A percentile compares a stretch with the other conserved stretches of the same genome.
These are phyloP conservation scores for Limnephilus rhombicus DNA, from an alignment of 2,888 invertebrate species.

Conservation along the genomic window DNA sequence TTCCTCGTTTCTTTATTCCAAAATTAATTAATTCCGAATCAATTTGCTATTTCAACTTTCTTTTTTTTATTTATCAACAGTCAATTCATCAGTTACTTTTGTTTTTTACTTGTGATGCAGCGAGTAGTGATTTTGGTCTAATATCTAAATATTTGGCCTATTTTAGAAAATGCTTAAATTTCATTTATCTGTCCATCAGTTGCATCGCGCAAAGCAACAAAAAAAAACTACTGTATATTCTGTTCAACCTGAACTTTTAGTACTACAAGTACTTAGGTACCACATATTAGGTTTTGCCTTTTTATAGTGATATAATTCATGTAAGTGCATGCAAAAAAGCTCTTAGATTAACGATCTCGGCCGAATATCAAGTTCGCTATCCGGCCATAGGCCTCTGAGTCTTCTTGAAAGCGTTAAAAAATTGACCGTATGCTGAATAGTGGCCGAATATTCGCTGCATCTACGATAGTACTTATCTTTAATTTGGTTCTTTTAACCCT, in stretches of 20 bases:
- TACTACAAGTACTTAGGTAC: no score
- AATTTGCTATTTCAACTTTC: not conserved
- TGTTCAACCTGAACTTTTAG: no score
- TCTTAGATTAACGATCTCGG: no score
- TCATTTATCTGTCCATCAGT: not conserved
- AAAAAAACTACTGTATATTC: not conserved
- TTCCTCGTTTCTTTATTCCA: not conserved
- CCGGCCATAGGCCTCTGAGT: not conserved
- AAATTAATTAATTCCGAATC: not conserved
- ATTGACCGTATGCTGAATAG: not conserved
- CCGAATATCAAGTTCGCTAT: no score
- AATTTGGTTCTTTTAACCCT: not conserved
- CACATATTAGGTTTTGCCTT: no score
- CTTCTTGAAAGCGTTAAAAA: not conserved
- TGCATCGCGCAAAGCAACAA: not conserved
- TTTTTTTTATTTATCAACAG: not conserved
- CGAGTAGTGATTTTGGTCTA: not conserved
- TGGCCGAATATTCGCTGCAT: not conserved
- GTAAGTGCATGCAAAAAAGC: no score
- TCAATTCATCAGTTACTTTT: not conserved
- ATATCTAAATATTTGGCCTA: not conserved
- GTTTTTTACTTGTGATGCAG: not conserved
- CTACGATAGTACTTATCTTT: not conserved
- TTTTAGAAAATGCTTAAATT: not conserved
- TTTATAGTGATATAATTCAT: no score